Evolutionary conservation across 2,113 vertebrate species (phyloP).

Genomic region (Numenius arquata): DNA sequence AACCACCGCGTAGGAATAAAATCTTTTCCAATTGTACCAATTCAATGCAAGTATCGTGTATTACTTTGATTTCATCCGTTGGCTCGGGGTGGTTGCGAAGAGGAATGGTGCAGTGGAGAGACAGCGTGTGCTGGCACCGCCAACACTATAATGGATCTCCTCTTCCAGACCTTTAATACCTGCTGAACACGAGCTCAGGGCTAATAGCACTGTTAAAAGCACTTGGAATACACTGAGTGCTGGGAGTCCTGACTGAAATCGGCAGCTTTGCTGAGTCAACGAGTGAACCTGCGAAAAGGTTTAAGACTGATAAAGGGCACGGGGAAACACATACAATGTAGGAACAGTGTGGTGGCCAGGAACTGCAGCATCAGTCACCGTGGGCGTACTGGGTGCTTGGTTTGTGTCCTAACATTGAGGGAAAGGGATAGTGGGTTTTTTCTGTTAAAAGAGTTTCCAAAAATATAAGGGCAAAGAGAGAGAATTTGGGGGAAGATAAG

Average conservation of each 20-base stretch:
- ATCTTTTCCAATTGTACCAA: not conserved
- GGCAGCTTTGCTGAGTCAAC: not conserved
- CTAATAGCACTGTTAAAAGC: not conserved
- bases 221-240: not conserved
- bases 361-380: too few relatives aligned
- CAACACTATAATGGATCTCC: not conserved
- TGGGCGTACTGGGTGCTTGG: not conserved
- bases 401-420: not conserved
- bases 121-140: not conserved
- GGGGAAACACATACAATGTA: fast-evolving
- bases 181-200: not conserved
- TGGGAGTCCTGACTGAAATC: not conserved
- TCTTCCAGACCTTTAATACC: not conserved
- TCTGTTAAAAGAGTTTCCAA: not conserved
- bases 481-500: not conserved
- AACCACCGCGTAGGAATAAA: not conserved
- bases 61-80: not conserved
- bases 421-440: not conserved
- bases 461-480: not conserved
- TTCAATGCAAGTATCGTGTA: fast-evolving
- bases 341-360: not conserved
- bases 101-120: not conserved
- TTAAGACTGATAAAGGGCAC: not conserved
- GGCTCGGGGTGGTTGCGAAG: not conserved
- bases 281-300: fast-evolving